Evolutionary conservation across 2,797 vertebrate species (phyloP), one percentile per base, ranked within the genome.

Genomic region (Megalops cyprinoides): DNA sequence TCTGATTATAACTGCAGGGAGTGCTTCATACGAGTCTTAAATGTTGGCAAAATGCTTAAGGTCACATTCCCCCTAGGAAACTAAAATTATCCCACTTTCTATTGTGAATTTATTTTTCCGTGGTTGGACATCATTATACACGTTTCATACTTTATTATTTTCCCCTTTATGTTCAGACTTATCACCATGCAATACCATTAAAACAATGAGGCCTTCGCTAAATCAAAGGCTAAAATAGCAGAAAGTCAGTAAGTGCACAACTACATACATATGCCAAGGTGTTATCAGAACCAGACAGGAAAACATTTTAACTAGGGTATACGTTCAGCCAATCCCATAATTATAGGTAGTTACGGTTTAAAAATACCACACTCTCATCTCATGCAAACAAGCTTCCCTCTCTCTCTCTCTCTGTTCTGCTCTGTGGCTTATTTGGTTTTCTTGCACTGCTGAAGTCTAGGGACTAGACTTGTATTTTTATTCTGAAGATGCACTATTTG

Each of bases 281-380:
- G 91, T 92, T 91, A 92, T 93, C 89, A 91, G 88, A 80, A 84
- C 74, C 87, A 93, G 91, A 92, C 91, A 85, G 87, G 83, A 90
- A 91, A 93, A 91, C 89, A 91, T 88, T 89, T 84, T 87, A 92
- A 88, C 86, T 85, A 86, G 78, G 91, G 87, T 88, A 82, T 88
- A 49, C 87, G 85, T 90, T 91, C 89, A 86, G 84, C 74, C 85
- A 83, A 91, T 84, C 92, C 89, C 89, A 46, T 93, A 84, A 94
- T 95, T 94, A 95, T 88, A 87, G 78, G 81, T 89, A 90, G 90
- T 94, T 92, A 89, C 78, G 85, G 77, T 86, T 91, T 84, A 92
- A 93, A 92, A 91, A 91, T 90, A 91, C 90, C 42, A 14, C 90
- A 90, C 91, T 93, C 90, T 87, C 90, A 85, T 93, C 88, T 79